Percentiles rank a stretch among this genome's conserved stretches.
Evolutionary conservation across 2,113 vertebrate genomes (phyloP).

Genomic region (Amphilophus citrinellus): DNA sequence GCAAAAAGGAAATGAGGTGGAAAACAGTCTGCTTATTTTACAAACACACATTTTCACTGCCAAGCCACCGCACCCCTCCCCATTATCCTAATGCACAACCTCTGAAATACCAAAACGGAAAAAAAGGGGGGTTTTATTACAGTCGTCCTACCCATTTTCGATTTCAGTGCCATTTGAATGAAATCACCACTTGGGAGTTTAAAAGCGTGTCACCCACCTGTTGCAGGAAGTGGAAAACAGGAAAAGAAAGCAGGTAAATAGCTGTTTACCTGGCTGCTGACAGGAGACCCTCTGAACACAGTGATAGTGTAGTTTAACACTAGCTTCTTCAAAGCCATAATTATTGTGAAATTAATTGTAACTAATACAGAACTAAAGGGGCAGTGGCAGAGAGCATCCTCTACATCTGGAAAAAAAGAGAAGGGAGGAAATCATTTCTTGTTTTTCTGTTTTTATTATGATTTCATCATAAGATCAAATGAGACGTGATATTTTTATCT

Average conservation of each 20-base stretch:
- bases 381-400: neutral
- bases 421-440: neutral
- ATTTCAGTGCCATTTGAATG: conserved; percentile 43
- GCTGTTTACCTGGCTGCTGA: conserved; percentile 34
- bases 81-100: conserved; percentile 18
- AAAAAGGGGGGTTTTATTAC: conserved; percentile 19
- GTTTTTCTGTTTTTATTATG: neutral
- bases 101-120: conserved; percentile 40
- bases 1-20: conserved; percentile 60
- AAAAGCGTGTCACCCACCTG: conserved; percentile 68
- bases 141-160: conserved; percentile 8
- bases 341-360: neutral
- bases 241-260: conserved; percentile 26
- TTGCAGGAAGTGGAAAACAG: conserved; percentile 54
- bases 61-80: neutral
- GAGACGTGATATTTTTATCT: neutral
- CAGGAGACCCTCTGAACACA: conserved; percentile 1
- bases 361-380: neutral
- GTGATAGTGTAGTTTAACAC: neutral
- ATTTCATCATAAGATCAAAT: neutral
- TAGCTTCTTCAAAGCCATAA: neutral
- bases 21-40: conserved; percentile 45
- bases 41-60: conserved; percentile 17
- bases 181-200: conserved; percentile 59
- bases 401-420: too few species aligned